Evolutionary conservation across 2,113 vertebrate genomes (phyloP), one percentile per base, ranked within the genome.

Genomic region (Megaceryle maxima): DNA sequence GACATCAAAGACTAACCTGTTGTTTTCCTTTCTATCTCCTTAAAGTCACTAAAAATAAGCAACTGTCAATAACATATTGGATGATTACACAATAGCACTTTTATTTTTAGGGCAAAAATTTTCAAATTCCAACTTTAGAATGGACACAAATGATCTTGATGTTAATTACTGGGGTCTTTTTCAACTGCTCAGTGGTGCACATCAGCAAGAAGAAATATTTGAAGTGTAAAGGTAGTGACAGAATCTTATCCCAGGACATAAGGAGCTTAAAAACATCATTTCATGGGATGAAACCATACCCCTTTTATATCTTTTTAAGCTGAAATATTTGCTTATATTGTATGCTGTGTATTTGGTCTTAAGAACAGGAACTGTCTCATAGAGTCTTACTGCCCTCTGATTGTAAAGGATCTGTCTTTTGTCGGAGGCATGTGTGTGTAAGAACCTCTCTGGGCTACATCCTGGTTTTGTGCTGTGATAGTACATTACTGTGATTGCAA

Each of bases 31-130:
- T 79, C 81, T 93, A 67, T 43, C 68, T 92, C 87, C 96, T 96
- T 96, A 94, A 89, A 84, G 86, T 95, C 90, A 67, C 96, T 97
- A 97, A 98, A 97, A 98, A 98, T 97, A 98, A 97, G 82, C 63
- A 66, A 81, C 73, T 77, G 59, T 98, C 97, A 94, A 97, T 97
- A 96, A 83, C 68, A 84, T 73, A 72, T 25, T 84, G 66, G 86
- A 74, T 90, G 66, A 87, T 88, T 86, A 64, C 48, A 92, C 82
- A 94, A 84, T 56, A 64, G 15, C 60, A 72, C 83, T 90, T 90
- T 96, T 93, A 95, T 96, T 97, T 94, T 97, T 97, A 92, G 88
- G 81, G 48, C 2, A 10, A 88, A 83, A 96, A 96, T 76, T 14
- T 17, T 97, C 26, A 13, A 90, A 95, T 94, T 92, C 62, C 73